Conservation (phyloP, 2,113 vertebrate species). For the Erythrolamprus reginae region DNA sequence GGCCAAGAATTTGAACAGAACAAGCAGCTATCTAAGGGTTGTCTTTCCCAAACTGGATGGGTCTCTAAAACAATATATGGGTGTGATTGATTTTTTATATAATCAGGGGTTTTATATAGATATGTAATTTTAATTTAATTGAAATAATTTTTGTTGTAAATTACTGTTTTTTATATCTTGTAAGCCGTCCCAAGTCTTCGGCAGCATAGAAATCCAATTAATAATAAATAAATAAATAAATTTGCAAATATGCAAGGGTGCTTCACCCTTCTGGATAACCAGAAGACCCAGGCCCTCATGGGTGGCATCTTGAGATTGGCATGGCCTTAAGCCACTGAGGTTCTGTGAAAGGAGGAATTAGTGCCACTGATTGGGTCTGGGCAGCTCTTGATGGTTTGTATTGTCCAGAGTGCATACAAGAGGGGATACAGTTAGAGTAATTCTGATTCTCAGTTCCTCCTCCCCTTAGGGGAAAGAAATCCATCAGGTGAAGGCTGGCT, state of each 20-base stretch:
- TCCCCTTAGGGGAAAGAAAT: not conserved
- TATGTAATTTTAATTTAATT: too few relatives aligned
- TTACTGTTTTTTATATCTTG: too few relatives aligned
- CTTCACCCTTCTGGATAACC: not conserved
- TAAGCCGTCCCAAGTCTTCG: too few relatives aligned
- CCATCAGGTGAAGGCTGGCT: not conserved
- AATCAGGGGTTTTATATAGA: too few relatives aligned
- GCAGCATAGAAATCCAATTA: too few relatives aligned
- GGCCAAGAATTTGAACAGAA: not conserved
- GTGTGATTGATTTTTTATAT: too few relatives aligned
- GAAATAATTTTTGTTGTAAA: too few relatives aligned
- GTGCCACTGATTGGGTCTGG: not conserved
- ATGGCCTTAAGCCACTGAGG: not conserved
- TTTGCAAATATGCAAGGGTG: not conserved
- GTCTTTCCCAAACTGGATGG: not conserved
- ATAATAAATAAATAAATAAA: too few relatives aligned
- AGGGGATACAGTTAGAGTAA: too few relatives aligned
- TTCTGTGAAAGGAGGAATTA: not conserved
- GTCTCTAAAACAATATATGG: not conserved
- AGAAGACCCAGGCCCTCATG: not conserved
- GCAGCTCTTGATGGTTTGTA: not conserved
- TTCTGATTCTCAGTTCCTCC: not conserved
- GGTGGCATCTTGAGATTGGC: not conserved
- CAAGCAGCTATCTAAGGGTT: too few relatives aligned
- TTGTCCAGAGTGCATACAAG: not conserved